These are phyloP conservation scores for Camponotus vicinus DNA, from an alignment of 1,140 invertebrate species.

Conservation along the genomic window DNA sequence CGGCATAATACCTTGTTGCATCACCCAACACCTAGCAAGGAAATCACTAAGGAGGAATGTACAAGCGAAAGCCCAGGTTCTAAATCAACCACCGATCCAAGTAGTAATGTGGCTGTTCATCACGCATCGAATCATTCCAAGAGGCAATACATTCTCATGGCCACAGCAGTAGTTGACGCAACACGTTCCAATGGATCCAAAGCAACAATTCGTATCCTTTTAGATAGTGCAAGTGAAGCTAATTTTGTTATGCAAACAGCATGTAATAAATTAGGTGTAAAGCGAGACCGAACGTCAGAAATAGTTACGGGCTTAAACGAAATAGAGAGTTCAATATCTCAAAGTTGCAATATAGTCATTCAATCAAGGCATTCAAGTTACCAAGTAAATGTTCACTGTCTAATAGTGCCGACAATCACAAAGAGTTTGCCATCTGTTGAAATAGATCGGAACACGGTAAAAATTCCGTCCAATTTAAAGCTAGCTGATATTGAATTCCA, in stretches of 20 bases:
- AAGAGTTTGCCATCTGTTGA: not conserved
- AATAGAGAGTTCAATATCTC: not conserved
- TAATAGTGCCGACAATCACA: not conserved
- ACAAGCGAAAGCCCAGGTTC: not conserved
- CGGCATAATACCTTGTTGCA: not conserved
- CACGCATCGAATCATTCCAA: not conserved
- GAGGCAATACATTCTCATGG: not conserved
- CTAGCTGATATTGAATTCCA: too few species aligned
- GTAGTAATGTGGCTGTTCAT: not conserved
- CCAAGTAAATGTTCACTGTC: not conserved
- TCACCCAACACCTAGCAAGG: not conserved
- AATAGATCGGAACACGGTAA: not conserved
- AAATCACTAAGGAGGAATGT: not conserved
- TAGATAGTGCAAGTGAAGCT: not conserved
- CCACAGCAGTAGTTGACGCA: not conserved
- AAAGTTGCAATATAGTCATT: not conserved
- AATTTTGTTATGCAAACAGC: not conserved
- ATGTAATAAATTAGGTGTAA: not conserved
- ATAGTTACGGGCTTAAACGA: not conserved
- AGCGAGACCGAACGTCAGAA: not conserved
- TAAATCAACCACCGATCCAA: not conserved
- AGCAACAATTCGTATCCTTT: not conserved
- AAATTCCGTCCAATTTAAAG: too few species aligned
- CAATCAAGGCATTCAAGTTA: not conserved
- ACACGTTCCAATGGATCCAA: not conserved